Base-by-base conservation (phyloP, 2,113 vertebrate genomes). In the Platichthys flesus region DNA sequence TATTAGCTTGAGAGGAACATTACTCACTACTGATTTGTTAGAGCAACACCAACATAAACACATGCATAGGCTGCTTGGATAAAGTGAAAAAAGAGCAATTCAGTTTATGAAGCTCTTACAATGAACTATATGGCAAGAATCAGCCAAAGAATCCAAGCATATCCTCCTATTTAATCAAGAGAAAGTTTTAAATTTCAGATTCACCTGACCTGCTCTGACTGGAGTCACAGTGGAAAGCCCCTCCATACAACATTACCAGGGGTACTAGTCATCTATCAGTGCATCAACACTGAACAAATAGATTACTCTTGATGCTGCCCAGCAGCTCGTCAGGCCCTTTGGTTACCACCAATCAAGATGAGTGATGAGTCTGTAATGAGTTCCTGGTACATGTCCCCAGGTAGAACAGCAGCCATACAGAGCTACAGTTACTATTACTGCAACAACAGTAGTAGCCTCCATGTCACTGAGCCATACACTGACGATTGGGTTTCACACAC, bases 401-500 rank as follows among this genome's bases (percentile, higher is more conserved):
- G 75, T 80, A 64, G 61, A 83, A 52, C 13, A 79, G 68, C 77
- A 58, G 79, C 61, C 42, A 47, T 16, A 14, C 15, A 49, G 9
- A 61, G 71, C 28, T 74, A 45, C 78, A 49, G 87, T 82, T 84
- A 63, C 81, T 37, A 1, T 76, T 31, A 51, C 15, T 2, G 26
- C 15, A 54, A 4, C 35, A 23, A 35, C 9, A 42, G 47, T 28
- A 7, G 42, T 63, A 20, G 55, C 35, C 65, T 76, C 51, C 20
- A 20, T 77, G 65, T 76, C 51, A 20, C 51, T 77, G 65, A 75
- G 35, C 47, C 59, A 45, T 20, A 9, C 23, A 21, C 42, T 40
- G 23, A 24, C 31, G 75, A 47, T 78, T 62, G 31, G 62, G 78
- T 88, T 86, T 67, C 81, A 68, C 51, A 54, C 64, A 21, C 23